phyloP scores from a whole-genome alignment of 1,140 invertebrate genomes.

The Zaprionus nigranus region DNA sequence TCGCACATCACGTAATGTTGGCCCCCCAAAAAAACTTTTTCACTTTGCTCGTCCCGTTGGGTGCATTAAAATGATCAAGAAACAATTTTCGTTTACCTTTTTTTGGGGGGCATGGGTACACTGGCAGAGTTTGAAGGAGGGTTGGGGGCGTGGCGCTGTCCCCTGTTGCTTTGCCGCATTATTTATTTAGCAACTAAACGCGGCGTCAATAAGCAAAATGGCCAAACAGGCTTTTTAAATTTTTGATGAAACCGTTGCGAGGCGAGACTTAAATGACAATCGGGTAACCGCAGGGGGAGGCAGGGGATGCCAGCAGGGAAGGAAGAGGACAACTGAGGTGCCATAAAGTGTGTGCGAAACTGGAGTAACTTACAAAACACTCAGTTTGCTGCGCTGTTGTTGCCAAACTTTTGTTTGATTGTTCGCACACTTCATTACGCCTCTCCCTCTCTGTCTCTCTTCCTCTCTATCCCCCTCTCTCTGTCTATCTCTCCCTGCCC shows the following conservation, averaged over 20 bases:
- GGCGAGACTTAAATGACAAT: background rate
- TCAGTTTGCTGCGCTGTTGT: background rate
- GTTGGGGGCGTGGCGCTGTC: slow-evolving; percentile 3
- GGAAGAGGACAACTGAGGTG: background rate
- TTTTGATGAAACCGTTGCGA: slow-evolving; percentile 66
- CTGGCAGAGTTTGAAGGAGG: slow-evolving; percentile 11
- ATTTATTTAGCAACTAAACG: slow-evolving; percentile 73
- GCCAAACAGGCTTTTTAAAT: slow-evolving; percentile 60
- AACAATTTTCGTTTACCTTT: slow-evolving; percentile 83
- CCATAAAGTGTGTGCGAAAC: background rate
- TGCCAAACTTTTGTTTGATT: slow-evolving; percentile 55
- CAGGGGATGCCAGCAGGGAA: background rate
- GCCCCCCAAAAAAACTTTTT: slow-evolving; percentile 63
- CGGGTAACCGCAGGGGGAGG: slow-evolving; percentile 9
- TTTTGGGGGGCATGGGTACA: slow-evolving; percentile 26
- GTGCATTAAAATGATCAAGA: slow-evolving; percentile 83
- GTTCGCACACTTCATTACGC: slow-evolving; percentile 63
- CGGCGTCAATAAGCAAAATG: slow-evolving; percentile 56
- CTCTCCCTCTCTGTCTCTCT: background rate
- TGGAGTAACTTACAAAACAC: slow-evolving; percentile 26
- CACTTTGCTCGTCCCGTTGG: slow-evolving; percentile 70
- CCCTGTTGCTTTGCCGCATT: slow-evolving; percentile 45
- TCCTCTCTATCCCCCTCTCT: too few species aligned
- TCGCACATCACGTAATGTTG: slow-evolving; percentile 70
- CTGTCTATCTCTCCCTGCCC: too few species aligned